A percentile compares a stretch with the other conserved stretches of the same genome.
Conservation (phyloP, 2,888 invertebrate genomes). For the Lumbricus terrestris region DNA sequence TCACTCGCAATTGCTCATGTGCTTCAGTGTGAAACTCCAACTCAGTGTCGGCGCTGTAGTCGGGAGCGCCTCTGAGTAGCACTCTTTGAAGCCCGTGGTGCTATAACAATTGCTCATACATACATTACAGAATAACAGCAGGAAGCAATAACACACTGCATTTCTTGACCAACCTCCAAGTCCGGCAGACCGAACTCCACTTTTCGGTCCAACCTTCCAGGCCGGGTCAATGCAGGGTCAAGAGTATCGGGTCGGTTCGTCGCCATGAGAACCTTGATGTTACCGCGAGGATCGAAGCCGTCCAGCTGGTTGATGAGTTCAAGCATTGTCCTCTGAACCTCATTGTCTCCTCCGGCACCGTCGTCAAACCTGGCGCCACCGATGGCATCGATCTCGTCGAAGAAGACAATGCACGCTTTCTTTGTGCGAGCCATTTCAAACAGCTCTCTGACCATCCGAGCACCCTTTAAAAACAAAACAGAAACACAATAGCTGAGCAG, state of each 20-base stretch:
- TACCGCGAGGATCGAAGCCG: constrained; percentile 97
- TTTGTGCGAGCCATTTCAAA: constrained; percentile 99
- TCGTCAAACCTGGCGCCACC: constrained; percentile 97
- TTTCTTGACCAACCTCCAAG: constrained; percentile 70
- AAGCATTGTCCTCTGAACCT: constrained; percentile 90
- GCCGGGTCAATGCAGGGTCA: constrained; percentile 96
- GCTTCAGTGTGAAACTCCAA: no score
- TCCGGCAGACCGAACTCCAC: constrained; percentile 98
- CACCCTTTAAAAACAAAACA: constrained; percentile 75
- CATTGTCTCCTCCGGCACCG: constrained; percentile 92
- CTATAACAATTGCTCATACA: no score
- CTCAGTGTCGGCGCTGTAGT: no score
- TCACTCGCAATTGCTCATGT: no score
- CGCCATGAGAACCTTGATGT: constrained; percentile 82
- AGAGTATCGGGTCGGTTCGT: constrained; percentile 97
- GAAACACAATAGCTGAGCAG: background rate
- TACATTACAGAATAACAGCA: background rate
- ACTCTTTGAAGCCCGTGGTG: no score
- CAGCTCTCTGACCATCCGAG: constrained; percentile 96
- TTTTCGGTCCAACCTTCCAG: constrained; percentile 92
- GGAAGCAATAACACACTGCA: background rate
- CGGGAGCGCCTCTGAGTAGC: no score
- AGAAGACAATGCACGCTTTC: constrained; percentile 98
- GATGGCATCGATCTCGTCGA: constrained; percentile 99
- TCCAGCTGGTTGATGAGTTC: constrained; percentile 98